phyloP scores from a whole-genome alignment of 1,140 invertebrate species.

The Geopemphigus sp. region DNA sequence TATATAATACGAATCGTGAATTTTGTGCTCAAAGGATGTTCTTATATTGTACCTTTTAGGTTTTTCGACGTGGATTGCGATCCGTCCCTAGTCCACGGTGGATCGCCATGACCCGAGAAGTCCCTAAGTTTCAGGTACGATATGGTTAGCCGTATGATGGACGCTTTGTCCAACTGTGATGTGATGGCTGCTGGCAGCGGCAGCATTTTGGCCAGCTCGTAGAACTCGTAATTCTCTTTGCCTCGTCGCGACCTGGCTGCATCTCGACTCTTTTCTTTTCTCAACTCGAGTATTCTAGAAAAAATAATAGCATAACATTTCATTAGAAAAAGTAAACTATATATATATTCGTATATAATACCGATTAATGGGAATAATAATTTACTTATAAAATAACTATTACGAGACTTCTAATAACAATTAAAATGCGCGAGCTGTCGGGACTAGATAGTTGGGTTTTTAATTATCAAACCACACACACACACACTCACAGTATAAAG shows the following conservation, averaged over 20 bases:
- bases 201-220: conserved; percentile 96
- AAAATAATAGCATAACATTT: conserved; percentile 52
- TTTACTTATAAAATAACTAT: neutral
- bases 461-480: conserved; percentile 19
- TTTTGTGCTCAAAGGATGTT: neutral
- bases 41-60: conserved; percentile 68
- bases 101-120: conserved; percentile 91
- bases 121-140: conserved; percentile 94
- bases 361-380: conserved; percentile 18
- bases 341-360: conserved; percentile 36
- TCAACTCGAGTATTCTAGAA: conserved; percentile 90
- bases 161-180: conserved; percentile 96
- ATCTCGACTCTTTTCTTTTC: conserved; percentile 96
- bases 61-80: conserved; percentile 69
- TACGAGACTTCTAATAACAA: neutral
- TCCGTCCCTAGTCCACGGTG: conserved; percentile 83
- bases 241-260: conserved; percentile 90
- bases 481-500: no score
- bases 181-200: conserved; percentile 95
- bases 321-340: neutral
- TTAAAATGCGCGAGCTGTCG: conserved; percentile 26
- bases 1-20: no score
- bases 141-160: conserved; percentile 96
- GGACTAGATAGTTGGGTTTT: neutral
- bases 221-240: conserved; percentile 98